Evolutionary conservation across 2,888 invertebrate species (phyloP).

Genomic region (Pogonocherus hispidulus): DNA sequence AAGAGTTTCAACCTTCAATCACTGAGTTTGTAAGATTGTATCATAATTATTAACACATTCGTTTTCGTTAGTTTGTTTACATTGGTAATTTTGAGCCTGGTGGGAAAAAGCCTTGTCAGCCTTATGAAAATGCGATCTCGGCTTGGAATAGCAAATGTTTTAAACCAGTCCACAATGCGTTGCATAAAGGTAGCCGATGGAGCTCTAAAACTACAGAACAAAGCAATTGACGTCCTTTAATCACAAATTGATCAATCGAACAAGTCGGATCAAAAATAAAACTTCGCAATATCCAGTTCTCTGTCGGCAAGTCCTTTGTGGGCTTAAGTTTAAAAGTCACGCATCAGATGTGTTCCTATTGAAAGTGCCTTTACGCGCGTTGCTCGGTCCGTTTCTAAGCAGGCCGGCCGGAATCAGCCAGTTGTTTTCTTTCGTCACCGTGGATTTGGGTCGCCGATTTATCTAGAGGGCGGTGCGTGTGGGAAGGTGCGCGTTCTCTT

Average conservation of each 20-base stretch:
- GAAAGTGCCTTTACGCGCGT: conserved; percentile 31
- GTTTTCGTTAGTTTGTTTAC: too few relatives aligned
- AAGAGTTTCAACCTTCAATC: too few relatives aligned
- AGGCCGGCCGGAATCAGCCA: conserved; percentile 51
- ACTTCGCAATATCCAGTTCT: conserved; percentile 59
- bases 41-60: too few relatives aligned
- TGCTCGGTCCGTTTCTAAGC: conserved; percentile 21
- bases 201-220: conserved; percentile 47
- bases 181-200: background rate
- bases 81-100: too few relatives aligned
- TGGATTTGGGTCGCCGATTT: conserved; percentile 59
- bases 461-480: conserved; percentile 60
- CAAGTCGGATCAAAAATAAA: conserved; percentile 57
- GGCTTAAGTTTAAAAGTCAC: conserved; percentile 64
- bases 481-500: conserved; percentile 58
- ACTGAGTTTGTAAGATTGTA: too few relatives aligned
- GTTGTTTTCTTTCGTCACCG: conserved; percentile 56
- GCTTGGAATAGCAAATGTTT: too few relatives aligned
- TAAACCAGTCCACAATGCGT: too few relatives aligned
- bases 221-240: conserved; percentile 61
- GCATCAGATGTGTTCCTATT: conserved; percentile 57
- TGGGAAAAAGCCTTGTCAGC: too few relatives aligned
- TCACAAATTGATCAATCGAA: conserved; percentile 62
- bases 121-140: too few relatives aligned
- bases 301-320: conserved; percentile 56